phyloP scores from a whole-genome alignment of 2,113 vertebrate genomes.

The Bubo blakistoni region DNA sequence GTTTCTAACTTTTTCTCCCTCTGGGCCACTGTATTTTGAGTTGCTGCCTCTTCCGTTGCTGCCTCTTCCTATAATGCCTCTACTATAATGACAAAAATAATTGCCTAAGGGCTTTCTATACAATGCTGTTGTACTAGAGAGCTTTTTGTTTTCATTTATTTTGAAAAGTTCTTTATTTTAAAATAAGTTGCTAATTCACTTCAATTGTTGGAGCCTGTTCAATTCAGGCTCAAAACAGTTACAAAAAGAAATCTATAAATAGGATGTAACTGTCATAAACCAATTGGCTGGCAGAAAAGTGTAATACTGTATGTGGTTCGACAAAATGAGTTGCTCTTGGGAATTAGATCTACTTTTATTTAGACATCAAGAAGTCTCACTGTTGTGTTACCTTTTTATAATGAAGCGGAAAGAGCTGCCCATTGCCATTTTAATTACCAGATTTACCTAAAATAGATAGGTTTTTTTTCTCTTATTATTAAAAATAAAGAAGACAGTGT shows the following conservation, averaged over 20 bases:
- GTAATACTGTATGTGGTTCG: not conserved
- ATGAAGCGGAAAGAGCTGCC: not conserved
- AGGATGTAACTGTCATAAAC: not conserved
- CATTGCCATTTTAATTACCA: not conserved
- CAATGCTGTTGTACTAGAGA: not conserved
- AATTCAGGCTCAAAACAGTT: not conserved
- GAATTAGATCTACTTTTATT: not conserved
- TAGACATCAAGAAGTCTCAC: not conserved
- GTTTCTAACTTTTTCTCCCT: not conserved
- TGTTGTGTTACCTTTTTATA: not conserved
- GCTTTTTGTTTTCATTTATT: not conserved
- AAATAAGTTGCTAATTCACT: not conserved
- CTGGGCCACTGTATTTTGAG: not conserved
- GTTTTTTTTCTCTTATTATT: not conserved
- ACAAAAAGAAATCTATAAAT: not conserved
- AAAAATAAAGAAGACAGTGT: accelerated
- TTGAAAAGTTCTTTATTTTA: not conserved
- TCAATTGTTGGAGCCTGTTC: not conserved
- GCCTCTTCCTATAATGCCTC: not conserved
- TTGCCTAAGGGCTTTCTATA: not conserved
- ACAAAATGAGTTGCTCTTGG: not conserved
- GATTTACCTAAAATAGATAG: not conserved
- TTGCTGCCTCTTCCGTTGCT: not conserved
- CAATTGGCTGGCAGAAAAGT: not conserved
- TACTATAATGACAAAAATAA: not conserved